phyloP scores from a whole-genome alignment of 2,797 vertebrate genomes.

The Numenius phaeopus region DNA sequence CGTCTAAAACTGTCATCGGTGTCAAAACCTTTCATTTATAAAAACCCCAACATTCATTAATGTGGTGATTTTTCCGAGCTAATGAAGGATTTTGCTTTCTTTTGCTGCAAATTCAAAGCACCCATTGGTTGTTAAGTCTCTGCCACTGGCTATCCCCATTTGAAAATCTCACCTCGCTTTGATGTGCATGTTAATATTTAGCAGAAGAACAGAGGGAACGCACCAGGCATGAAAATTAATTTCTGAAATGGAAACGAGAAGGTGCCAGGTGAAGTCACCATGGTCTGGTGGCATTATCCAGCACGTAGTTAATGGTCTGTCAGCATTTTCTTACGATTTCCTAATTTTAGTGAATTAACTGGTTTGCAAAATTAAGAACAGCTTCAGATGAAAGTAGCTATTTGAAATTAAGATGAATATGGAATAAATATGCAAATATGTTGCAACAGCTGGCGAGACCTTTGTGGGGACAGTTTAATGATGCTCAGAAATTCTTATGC shows the following conservation, averaged over 20 bases:
- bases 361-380: neutral
- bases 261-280: neutral
- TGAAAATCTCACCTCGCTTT: neutral
- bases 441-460: neutral
- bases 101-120: neutral
- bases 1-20: neutral
- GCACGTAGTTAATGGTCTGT: neutral
- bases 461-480: neutral
- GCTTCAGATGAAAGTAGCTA: neutral
- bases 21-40: neutral
- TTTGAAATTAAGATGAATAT: neutral
- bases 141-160: accelerated
- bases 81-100: neutral
- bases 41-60: neutral
- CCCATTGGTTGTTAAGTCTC: neutral
- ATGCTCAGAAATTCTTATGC: neutral
- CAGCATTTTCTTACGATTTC: neutral
- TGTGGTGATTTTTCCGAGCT: neutral
- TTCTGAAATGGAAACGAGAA: neutral
- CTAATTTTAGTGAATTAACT: neutral
- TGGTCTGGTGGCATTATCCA: neutral
- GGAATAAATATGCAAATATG: neutral
- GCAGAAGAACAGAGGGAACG: neutral
- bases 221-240: neutral
- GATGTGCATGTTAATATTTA: neutral